Evolutionary conservation across 2,797 vertebrate genomes (phyloP).

Genomic region (Lepidocolaptes lacrymiger): DNA sequence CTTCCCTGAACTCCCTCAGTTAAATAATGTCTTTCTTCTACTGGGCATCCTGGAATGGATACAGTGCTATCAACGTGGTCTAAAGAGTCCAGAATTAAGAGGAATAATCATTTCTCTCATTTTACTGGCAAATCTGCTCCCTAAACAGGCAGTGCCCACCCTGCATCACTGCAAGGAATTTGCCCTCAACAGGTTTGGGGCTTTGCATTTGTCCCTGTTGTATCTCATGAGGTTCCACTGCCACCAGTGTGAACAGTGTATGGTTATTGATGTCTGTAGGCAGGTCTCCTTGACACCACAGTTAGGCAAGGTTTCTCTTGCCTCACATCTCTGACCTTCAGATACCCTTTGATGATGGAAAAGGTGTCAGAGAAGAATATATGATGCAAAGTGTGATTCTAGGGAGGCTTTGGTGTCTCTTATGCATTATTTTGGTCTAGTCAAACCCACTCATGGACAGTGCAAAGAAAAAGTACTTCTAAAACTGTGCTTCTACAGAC

Average conservation of each 20-base stretch:
- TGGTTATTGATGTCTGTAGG: neutral
- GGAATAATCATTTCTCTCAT: neutral
- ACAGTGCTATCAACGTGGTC: neutral
- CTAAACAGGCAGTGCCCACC: neutral
- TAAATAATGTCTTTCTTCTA: neutral
- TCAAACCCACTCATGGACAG: conserved; percentile 10
- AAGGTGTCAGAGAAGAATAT: neutral
- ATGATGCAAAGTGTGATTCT: neutral
- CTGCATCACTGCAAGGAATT: rapidly evolving
- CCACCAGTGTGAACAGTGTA: rapidly evolving
- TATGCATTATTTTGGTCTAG: conserved; percentile 45
- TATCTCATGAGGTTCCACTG: neutral
- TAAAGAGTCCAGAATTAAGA: neutral
- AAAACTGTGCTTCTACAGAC: conserved; percentile 4
- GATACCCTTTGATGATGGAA: neutral
- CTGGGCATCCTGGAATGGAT: neutral
- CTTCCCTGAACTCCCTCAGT: neutral
- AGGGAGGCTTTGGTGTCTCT: neutral
- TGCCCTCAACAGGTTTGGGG: neutral
- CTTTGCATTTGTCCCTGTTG: neutral
- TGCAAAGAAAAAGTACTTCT: conserved; percentile 1
- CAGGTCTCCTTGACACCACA: neutral
- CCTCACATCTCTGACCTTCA: neutral
- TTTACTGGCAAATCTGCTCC: neutral
- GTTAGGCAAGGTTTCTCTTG: neutral